Conservation (phyloP, 2,888 invertebrate species). For the Conistra vaccinii region DNA sequence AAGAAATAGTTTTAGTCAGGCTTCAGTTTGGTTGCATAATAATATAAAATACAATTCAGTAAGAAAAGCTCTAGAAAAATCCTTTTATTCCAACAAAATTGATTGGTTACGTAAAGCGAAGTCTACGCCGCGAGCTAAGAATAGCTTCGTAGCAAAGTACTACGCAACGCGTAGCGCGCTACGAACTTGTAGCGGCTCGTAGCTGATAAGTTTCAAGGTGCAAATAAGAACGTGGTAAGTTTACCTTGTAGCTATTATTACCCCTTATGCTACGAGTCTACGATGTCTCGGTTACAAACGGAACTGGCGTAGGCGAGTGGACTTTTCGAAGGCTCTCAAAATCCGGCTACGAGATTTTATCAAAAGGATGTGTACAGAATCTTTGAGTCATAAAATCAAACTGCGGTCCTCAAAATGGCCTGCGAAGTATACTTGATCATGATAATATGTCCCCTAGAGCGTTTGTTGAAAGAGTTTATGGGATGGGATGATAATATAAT, state of each 20-base stretch:
- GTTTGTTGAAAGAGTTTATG: slow-evolving; percentile 34
- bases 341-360: slow-evolving; percentile 36
- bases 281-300: slow-evolving; percentile 35
- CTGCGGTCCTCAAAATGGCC: slow-evolving; percentile 40
- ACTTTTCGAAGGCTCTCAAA: slow-evolving; percentile 15
- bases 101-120: slow-evolving; percentile 53
- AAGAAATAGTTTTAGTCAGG: background rate
- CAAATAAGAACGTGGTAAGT: slow-evolving; percentile 46
- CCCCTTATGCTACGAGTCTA: slow-evolving; percentile 27
- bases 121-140: slow-evolving; percentile 48
- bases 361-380: slow-evolving; percentile 34
- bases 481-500: slow-evolving; percentile 9
- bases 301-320: slow-evolving; percentile 31
- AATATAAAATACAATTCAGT: slow-evolving; percentile 10
- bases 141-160: slow-evolving; percentile 60
- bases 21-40: background rate
- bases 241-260: slow-evolving; percentile 54
- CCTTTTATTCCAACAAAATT: slow-evolving; percentile 34
- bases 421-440: slow-evolving; percentile 45
- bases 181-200: slow-evolving; percentile 55
- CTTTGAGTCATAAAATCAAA: slow-evolving; percentile 50
- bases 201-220: slow-evolving; percentile 56
- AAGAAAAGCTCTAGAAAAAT: slow-evolving; percentile 19
- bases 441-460: slow-evolving; percentile 41
- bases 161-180: slow-evolving; percentile 59